Conservation (phyloP, 2,888 invertebrate species). For the Macaria liturata region DNA sequence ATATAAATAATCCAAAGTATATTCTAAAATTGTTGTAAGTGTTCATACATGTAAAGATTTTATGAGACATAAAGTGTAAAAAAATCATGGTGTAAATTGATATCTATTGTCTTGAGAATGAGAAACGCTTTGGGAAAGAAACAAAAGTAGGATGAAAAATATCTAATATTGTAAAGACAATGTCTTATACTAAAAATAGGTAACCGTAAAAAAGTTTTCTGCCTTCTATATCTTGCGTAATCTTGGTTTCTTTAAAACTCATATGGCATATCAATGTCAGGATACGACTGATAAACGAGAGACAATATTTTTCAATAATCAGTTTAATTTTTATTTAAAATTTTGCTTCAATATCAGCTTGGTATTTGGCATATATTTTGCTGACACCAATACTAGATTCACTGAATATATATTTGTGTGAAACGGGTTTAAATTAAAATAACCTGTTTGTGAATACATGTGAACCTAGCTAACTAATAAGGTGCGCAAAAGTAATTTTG, state of each 20-base stretch:
- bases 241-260: neutral
- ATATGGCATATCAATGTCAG: conserved; percentile 50
- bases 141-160: conserved; percentile 40
- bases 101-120: conserved; percentile 50
- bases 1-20: conserved; percentile 50
- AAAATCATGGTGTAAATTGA: conserved; percentile 43
- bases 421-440: too few relatives aligned
- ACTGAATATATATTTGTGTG: too few relatives aligned
- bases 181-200: conserved; percentile 41
- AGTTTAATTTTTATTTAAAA: neutral
- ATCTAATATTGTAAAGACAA: conserved; percentile 52
- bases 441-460: too few relatives aligned
- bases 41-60: conserved; percentile 75
- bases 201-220: conserved; percentile 9
- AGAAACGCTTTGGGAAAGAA: conserved; percentile 42
- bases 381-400: too few relatives aligned
- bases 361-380: too few relatives aligned
- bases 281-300: conserved; percentile 51
- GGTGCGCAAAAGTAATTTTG: too few relatives aligned
- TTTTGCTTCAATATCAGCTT: conserved; percentile 2
- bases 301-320: conserved; percentile 53
- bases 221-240: conserved; percentile 1
- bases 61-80: conserved; percentile 58
- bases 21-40: conserved; percentile 81
- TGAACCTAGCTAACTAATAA: too few relatives aligned